Conservation (phyloP, 2,888 invertebrate species). For the Calliopum simillimum region DNA sequence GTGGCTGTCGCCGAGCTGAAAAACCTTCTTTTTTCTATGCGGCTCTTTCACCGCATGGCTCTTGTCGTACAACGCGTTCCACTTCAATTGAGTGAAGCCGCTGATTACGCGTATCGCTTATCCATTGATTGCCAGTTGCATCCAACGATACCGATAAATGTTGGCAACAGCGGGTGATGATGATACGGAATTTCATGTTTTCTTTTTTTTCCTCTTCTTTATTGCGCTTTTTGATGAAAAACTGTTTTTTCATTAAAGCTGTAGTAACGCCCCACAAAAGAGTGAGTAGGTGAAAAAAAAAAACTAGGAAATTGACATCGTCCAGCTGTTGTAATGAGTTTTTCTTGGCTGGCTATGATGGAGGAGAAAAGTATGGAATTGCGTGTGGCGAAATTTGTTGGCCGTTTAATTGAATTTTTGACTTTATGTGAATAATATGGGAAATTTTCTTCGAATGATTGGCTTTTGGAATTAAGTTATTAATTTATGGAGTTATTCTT, state of each 20-base stretch:
- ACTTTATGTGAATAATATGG: too few relatives aligned
- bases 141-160: neutral
- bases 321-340: too few relatives aligned
- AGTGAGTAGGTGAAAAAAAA: neutral
- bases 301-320: too few relatives aligned
- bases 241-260: conserved; percentile 7
- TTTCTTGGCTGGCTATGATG: too few relatives aligned
- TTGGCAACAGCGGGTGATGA: conserved; percentile 22
- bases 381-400: too few relatives aligned
- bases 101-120: conserved; percentile 40
- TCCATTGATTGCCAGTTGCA: conserved; percentile 25
- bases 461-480: too few relatives aligned
- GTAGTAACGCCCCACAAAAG: conserved; percentile 4
- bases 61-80: neutral
- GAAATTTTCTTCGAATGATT: too few relatives aligned
- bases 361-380: too few relatives aligned
- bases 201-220: conserved; percentile 50
- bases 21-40: conserved; percentile 32
- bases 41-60: conserved; percentile 46
- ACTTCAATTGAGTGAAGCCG: neutral
- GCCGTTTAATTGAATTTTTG: too few relatives aligned
- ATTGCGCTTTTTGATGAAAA: conserved; percentile 52
- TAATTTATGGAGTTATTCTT: too few relatives aligned
- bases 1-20: conserved; percentile 25
- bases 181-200: conserved; percentile 26